phyloP scores from a whole-genome alignment of 2,888 invertebrate species.

The Aphodius sticticus region DNA sequence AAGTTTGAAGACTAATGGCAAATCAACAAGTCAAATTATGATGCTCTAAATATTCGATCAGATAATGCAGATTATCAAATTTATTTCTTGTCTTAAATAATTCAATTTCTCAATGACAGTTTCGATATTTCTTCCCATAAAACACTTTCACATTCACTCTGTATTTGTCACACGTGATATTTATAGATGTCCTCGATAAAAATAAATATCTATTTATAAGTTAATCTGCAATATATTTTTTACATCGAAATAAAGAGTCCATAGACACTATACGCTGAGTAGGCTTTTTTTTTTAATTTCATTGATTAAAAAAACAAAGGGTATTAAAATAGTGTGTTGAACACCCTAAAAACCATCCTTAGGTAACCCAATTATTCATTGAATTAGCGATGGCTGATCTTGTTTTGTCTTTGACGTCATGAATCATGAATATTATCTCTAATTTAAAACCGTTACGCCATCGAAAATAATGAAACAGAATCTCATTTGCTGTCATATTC shows the following conservation, averaged over 20 bases:
- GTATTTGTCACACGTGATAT: not conserved
- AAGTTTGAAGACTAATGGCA: too few species aligned
- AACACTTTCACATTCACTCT: not conserved
- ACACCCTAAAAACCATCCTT: too few species aligned
- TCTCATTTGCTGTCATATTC: not conserved
- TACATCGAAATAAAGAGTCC: too few species aligned
- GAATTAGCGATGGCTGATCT: not conserved
- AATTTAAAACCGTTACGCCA: not conserved
- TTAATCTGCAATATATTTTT: not conserved
- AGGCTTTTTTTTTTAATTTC: too few species aligned
- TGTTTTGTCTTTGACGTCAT: not conserved
- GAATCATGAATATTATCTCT: not conserved
- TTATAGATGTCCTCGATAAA: not conserved
- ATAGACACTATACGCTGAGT: too few species aligned
- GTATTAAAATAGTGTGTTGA: too few species aligned
- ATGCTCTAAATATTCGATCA: too few species aligned
- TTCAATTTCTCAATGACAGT: not conserved
- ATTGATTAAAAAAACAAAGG: too few species aligned
- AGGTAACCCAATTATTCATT: too few species aligned
- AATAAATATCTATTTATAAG: constrained; percentile 4
- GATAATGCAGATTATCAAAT: too few species aligned
- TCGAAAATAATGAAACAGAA: not conserved
- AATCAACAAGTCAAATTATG: too few species aligned
- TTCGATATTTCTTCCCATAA: not conserved
- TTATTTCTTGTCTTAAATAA: too few species aligned